Evolutionary conservation across 2,113 vertebrate species (phyloP), one percentile per base, ranked within the genome.

Genomic region (Smithornis capensis): DNA sequence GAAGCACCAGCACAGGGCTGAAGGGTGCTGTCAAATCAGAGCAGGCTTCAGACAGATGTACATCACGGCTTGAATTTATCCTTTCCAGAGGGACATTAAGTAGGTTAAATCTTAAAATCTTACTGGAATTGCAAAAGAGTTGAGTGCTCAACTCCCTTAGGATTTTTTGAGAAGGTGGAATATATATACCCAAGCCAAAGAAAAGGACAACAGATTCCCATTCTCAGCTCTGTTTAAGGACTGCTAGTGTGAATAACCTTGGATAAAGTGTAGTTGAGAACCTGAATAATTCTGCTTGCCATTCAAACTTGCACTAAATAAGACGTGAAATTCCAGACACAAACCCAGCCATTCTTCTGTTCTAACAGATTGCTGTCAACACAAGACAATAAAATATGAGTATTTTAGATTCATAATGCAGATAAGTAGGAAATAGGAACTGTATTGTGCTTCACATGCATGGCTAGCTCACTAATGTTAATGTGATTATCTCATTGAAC

Each of bases 401-500:
- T 87, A 89, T 89, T 92, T 96, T 71, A 84, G 60, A 59, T 87
- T 67, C 69, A 92, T 83, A 89, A 76, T 77, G 74, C 45, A 90
- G 80, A 73, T 67, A 92, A 94, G 84, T 89, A 87, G 64, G 73
- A 92, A 92, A 89, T 64, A 84, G 65, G 76, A 78, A 29, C 56
- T 83, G 73, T 50, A 76, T 50, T 65, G 73, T 89, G 45, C 80
- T 81, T 91, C 60, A 89, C 60, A 89, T 81, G 91, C 91, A 74
- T 71, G 91, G 38, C 68, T 95, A 84, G 68, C 38, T 71, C 56
- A 63, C 64, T 87, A 84, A 96, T 75, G 47, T 10, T 95, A 89
- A 91, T 84, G 74, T 89, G 87, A 96, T 94, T 90, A 87, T 89
- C 77, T 83, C 73, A 67, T 5, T 94, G 87, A 89, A 94, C 91